These are phyloP conservation scores for Diglossa brunneiventris DNA, from an alignment of 2,113 vertebrate species.

Conservation along the genomic window DNA sequence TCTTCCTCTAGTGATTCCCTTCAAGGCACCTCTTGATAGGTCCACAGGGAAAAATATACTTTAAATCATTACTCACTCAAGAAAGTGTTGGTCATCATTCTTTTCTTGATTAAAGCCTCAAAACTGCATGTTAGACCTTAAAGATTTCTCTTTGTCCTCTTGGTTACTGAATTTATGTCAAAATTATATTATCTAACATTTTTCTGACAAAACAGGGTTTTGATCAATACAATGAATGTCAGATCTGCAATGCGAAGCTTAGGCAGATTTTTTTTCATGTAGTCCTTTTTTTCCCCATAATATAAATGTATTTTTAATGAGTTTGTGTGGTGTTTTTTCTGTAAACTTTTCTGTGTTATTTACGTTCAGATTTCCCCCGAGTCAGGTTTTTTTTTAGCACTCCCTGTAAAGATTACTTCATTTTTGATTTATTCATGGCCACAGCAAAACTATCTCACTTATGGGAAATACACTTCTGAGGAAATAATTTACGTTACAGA, in stretches of 20 bases:
- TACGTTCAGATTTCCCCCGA: slow-evolving; percentile 16
- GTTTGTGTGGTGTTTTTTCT: neutral
- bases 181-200: slow-evolving; percentile 47
- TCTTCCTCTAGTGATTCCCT: neutral
- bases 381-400: neutral
- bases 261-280: neutral
- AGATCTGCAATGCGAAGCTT: slow-evolving; percentile 35
- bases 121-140: neutral
- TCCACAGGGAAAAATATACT: neutral
- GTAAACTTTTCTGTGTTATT: slow-evolving; percentile 40
- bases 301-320: slow-evolving; percentile 36
- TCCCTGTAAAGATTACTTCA: slow-evolving; percentile 42
- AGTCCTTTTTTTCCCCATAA: neutral
- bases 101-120: slow-evolving; percentile 17
- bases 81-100: neutral
- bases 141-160: slow-evolving; percentile 14
- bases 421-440: slow-evolving; percentile 61
- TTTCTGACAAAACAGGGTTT: slow-evolving; percentile 47
- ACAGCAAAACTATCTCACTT: slow-evolving; percentile 41
- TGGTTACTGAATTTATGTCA: slow-evolving; percentile 5
- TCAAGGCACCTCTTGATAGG: neutral
- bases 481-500: slow-evolving; percentile 45
- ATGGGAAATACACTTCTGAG: slow-evolving; percentile 51
- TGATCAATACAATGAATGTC: slow-evolving; percentile 50
- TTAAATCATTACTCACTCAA: neutral